Evolutionary conservation across 2,797 vertebrate genomes (phyloP).

Genomic region (Clangula hyemalis): DNA sequence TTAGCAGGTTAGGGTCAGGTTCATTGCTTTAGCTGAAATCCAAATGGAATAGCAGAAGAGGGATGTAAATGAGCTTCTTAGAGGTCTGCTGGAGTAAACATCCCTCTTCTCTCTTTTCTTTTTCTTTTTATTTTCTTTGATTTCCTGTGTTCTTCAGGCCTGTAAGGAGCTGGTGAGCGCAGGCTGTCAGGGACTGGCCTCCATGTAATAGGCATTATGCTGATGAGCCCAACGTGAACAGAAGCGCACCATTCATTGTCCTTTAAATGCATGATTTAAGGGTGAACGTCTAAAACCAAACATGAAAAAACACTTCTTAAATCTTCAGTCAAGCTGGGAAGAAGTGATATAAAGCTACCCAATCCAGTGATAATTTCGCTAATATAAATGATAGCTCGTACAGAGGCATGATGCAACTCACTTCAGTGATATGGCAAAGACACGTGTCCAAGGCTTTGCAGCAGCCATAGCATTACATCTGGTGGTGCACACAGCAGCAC

Average conservation of each 20-base stretch:
- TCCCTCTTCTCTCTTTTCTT: too few relatives aligned
- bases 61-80: neutral
- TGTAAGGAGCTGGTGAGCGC: neutral
- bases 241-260: neutral
- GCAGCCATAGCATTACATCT: neutral
- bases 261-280: neutral
- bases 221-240: neutral
- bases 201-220: neutral
- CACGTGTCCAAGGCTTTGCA: neutral
- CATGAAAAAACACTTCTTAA: neutral
- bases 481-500: neutral
- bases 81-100: neutral
- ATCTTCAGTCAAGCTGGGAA: neutral
- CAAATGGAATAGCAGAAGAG: neutral
- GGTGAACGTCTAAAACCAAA: neutral
- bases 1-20: neutral
- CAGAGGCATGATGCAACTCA: neutral
- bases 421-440: neutral
- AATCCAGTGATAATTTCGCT: neutral
- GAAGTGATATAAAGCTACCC: neutral
- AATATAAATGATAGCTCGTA: neutral
- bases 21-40: neutral
- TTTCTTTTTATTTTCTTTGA: neutral
- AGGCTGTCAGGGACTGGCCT: neutral
- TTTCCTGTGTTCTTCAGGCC: neutral